These are phyloP conservation scores for Phocoena phocoena DNA, from an alignment of 2,113 vertebrate genomes.

Conservation along the genomic window DNA sequence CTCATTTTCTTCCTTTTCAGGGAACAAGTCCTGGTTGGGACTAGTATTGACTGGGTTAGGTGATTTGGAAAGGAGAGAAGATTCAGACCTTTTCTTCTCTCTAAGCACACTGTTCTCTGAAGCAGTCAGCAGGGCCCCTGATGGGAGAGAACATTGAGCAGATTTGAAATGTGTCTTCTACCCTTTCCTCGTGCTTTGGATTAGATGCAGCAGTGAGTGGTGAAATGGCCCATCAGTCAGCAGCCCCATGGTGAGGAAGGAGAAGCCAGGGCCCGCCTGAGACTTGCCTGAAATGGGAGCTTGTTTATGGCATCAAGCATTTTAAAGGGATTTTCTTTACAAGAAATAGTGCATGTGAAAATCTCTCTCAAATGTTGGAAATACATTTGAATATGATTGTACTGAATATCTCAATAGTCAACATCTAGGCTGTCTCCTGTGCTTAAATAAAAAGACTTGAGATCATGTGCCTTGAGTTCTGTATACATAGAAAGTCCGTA, in stretches of 20 bases:
- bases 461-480: background rate
- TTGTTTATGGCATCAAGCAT: background rate
- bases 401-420: background rate
- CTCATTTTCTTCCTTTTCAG: background rate
- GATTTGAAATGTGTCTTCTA: background rate
- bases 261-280: background rate
- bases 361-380: background rate
- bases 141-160: background rate
- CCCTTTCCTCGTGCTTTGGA: background rate
- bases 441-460: background rate
- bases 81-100: background rate
- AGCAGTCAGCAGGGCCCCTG: background rate
- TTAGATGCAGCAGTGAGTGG: background rate
- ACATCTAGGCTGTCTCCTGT: background rate
- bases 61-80: background rate
- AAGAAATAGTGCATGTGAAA: background rate
- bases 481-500: background rate
- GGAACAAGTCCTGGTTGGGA: background rate
- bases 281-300: background rate
- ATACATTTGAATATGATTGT: background rate
- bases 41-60: background rate
- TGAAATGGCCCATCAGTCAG: background rate
- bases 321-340: conserved; percentile 19
- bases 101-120: background rate
- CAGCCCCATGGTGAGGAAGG: background rate